Evolutionary conservation across 2,888 invertebrate species (phyloP).

Genomic region (Aleiodes testaceus): DNA sequence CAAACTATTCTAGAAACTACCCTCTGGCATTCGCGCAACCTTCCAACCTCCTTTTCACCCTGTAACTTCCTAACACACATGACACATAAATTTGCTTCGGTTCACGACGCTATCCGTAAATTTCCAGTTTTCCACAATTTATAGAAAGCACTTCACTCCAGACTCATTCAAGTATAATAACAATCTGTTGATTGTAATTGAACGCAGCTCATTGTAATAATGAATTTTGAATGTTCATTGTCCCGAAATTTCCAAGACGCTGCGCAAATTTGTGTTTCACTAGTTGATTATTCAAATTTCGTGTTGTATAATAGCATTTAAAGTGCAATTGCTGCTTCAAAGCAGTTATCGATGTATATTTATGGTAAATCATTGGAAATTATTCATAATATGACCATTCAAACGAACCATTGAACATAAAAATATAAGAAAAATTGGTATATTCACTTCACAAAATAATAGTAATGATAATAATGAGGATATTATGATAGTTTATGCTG

Average conservation of each 20-base stretch:
- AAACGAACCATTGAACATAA: no score
- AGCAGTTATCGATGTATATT: no score
- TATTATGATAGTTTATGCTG: constrained; percentile 9
- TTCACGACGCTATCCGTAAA: neutral
- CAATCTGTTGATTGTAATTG: constrained; percentile 13
- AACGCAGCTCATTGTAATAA: constrained; percentile 4
- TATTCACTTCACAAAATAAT: no score
- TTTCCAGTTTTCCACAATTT: no score
- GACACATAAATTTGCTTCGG: constrained; percentile 4
- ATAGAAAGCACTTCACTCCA: no score
- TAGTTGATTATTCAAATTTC: neutral
- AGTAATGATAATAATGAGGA: neutral
- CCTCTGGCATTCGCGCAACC: constrained; percentile 1
- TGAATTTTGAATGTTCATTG: neutral
- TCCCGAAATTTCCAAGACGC: neutral
- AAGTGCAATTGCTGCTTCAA: neutral
- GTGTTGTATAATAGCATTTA: neutral
- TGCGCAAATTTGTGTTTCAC: neutral
- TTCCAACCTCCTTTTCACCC: constrained; percentile 13
- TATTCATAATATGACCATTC: no score
- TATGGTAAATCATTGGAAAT: no score
- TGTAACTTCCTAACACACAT: constrained; percentile 17
- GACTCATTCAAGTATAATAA: neutral
- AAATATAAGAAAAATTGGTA: no score
- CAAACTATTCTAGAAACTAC: constrained; percentile 31